Evolutionary conservation across 2,888 invertebrate species (phyloP), one percentile per base, ranked within the genome.

Genomic region (Aricia artaxerxes): DNA sequence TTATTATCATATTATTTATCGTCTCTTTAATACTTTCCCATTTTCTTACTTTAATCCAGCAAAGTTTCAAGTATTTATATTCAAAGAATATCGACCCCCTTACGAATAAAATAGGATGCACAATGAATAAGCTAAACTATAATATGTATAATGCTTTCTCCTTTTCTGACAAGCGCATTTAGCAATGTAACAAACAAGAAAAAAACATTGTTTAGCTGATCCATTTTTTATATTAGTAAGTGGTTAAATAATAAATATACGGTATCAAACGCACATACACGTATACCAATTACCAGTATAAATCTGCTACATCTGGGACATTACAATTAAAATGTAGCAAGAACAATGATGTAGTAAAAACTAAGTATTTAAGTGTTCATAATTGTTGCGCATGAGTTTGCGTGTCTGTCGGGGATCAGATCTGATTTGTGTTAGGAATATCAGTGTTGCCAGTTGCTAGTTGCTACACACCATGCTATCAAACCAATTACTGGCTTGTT

Each of bases 351-450:
- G 57, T 82, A 83, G 83, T 85, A 89, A 89, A 88, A 88, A 87
- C 84, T 86, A 84, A 83, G 81, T 82, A 80, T 83, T 82, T 84
- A 86, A 84, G 79, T 78, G 75, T 44, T 75, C 35, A 64, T 79
- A 75, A 73, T 85, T 83, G 82, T 84, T 85, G 84, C 85, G 85
- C 84, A 81, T 83, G 84, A 83, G 86, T 85, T 90, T 83, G 91
- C 89, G 89, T 90, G 90, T 84, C 84, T 80, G 57, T 57, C 16
- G 57, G 81, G 80, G 78, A 83, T 84, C 86, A 87, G 86, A 91
- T 89, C 89, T 87, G 87, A 87, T 87, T 87, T 87, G 86, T 84
- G 83, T 83, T 81, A 79, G 79, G 35, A 49, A 57, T 82, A 84
- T 77, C 80, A 80, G 80, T 79, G 82, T 64, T 81, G 81, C 80